Evolutionary conservation across 2,113 vertebrate genomes (phyloP).

Genomic region (Boulengeromyrus knoepffleri): DNA sequence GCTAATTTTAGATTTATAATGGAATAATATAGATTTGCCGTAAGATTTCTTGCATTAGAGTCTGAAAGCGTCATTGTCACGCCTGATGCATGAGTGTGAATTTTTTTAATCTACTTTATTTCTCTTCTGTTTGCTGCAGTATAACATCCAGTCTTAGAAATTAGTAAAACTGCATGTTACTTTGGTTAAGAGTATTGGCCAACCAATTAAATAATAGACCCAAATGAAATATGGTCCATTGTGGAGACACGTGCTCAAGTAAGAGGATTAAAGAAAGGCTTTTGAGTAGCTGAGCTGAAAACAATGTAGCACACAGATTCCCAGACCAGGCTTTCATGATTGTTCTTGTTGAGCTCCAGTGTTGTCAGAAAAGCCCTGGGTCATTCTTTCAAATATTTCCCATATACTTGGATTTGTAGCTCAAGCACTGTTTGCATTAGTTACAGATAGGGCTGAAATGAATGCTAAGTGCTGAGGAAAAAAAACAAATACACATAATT

Average conservation of each 20-base stretch:
- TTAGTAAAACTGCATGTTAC: not conserved
- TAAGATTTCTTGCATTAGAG: not conserved
- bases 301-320: not conserved
- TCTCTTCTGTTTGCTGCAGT: not conserved
- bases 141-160: not conserved
- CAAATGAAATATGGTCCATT: not conserved
- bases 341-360: not conserved
- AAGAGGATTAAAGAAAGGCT: not conserved
- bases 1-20: not conserved
- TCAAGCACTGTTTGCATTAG: slow-evolving; percentile 7
- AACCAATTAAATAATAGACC: not conserved
- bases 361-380: not conserved
- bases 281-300: not conserved
- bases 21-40: not conserved
- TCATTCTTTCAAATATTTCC: slow-evolving; percentile 18
- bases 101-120: not conserved
- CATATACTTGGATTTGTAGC: slow-evolving; percentile 27
- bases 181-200: not conserved
- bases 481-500: not conserved
- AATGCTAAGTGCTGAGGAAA: not conserved
- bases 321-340: not conserved
- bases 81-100: not conserved
- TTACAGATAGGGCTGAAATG: not conserved
- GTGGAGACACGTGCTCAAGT: not conserved
- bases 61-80: not conserved